Evolutionary conservation across 2,888 invertebrate genomes (phyloP).

Genomic region (Corythucha ciliata): DNA sequence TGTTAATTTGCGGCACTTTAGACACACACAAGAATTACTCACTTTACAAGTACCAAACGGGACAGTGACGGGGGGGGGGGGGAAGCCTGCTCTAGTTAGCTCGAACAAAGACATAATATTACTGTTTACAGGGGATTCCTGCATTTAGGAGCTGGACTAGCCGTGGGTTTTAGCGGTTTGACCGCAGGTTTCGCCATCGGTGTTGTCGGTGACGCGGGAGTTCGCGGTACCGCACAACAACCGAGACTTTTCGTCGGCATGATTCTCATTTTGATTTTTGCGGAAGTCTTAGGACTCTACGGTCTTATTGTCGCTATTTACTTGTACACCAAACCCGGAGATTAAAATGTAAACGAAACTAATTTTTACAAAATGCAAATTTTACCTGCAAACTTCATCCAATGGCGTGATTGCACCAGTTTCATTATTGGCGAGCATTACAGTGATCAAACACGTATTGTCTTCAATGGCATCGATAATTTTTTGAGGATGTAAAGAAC

Average conservation of each 20-base stretch:
- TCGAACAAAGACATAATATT: no score
- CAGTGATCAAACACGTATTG: constrained; percentile 46
- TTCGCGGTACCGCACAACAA: constrained; percentile 98
- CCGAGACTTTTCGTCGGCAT: constrained; percentile 99
- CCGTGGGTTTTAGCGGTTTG: constrained; percentile 94
- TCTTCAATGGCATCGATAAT: constrained; percentile 37
- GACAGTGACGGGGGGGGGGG: no score
- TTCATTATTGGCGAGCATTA: constrained; percentile 55
- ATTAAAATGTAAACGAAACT: no score
- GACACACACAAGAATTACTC: constrained; percentile 50
- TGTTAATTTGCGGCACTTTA: constrained; percentile 85
- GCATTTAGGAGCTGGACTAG: constrained; percentile 92
- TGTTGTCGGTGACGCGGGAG: constrained; percentile 98
- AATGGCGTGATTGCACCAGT: constrained; percentile 45
- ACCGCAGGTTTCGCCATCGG: constrained; percentile 99
- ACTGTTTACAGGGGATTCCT: constrained; percentile 91
- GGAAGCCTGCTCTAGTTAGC: no score
- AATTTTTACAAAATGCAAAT: no score
- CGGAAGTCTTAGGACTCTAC: constrained; percentile 99
- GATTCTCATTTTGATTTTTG: constrained; percentile 99
- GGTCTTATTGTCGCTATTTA: constrained; percentile 99
- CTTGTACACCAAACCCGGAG: constrained; percentile 94
- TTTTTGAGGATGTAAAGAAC: constrained; percentile 22
- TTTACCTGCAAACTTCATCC: background rate
- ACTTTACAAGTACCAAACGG: no score